Base-by-base conservation (phyloP, 2,888 invertebrate species). In the Spodoptera exigua region DNA sequence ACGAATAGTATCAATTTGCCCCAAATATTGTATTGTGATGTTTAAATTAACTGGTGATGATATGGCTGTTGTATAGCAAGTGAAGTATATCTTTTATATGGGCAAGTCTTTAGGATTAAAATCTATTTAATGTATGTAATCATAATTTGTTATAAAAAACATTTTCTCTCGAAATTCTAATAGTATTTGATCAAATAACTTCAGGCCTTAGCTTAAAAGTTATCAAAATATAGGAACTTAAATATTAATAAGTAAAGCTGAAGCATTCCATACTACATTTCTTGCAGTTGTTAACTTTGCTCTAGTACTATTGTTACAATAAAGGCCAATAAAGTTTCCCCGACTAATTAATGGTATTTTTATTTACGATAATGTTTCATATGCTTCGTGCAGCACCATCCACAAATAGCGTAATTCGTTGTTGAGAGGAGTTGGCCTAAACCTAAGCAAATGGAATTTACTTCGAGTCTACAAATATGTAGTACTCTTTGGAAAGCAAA, bases 21-120 rank as follows among this genome's bases (percentile, higher is more conserved):
- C 70, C 75, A 80, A 76, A 53, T 55, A 52, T n/a, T 54, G 60
- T 49, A 66, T 67, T 82, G 81, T 83, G 81, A 83, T 85, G 75
- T 68, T 37, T 41, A 51, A 70, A 63, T 57, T 60, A 75, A 68
- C 61, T 21, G 71, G 83, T 84, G 84, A 82, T 86, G 71, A 75
- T 59, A 79, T 77, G 83, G 85, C 84, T 87, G 85, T 69, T 68
- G 68, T 70, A 61, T 57, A 75, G 49, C 48, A 58, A 58, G 44
- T 70, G 39, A 67, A 61, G 64, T 62, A 48, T 76, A 74, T 79
- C 65, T 79, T 77, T 77, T 71, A 63, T 56, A 56, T 35, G n/a
- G 53, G 61, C 41, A 54, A 52, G 51, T 36, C 40, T 41, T 32
- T 54, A 43, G 51, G 47, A 55, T 32, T 18, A 36, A 43, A 41